Percentiles rank a stretch among this genome's conserved stretches.
phyloP scores from a whole-genome alignment of 2,797 vertebrate genomes.

The Myiotriccus ornatus region DNA sequence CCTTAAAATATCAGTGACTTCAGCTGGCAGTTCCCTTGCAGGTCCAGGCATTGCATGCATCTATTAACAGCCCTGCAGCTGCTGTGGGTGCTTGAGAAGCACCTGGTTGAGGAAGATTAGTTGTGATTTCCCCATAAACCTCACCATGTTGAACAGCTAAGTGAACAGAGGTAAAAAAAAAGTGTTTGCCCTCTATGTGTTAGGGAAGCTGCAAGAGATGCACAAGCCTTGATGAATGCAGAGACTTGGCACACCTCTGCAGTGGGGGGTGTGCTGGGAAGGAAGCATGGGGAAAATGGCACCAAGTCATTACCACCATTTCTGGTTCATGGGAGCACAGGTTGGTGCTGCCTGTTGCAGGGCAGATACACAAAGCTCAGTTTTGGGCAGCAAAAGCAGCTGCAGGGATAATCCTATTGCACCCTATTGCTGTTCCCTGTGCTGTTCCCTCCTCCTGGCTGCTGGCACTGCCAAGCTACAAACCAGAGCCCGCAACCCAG shows the following conservation, averaged over 20 bases:
- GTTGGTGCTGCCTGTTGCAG: background rate
- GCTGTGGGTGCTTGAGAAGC: background rate
- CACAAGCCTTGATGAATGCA: background rate
- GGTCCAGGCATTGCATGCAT: background rate
- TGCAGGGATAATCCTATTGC: background rate
- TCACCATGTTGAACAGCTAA: background rate
- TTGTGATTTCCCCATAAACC: background rate
- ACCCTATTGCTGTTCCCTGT: accelerated
- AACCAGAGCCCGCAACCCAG: background rate
- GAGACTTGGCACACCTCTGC: background rate
- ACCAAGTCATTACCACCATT: background rate
- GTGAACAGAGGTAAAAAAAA: background rate
- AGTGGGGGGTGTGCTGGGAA: background rate
- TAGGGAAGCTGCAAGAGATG: background rate
- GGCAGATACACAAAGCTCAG: background rate
- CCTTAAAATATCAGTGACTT: background rate
- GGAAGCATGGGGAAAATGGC: accelerated
- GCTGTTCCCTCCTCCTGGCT: background rate
- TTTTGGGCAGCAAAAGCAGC: background rate
- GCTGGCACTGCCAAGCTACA: background rate
- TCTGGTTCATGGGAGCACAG: background rate
- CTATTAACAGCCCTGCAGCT: background rate
- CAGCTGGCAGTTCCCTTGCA: background rate
- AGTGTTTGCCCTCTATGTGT: accelerated
- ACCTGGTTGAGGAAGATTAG: background rate